These are phyloP conservation scores for Capra hircus DNA, from an alignment of 2,113 vertebrate species.

Conservation along the genomic window DNA sequence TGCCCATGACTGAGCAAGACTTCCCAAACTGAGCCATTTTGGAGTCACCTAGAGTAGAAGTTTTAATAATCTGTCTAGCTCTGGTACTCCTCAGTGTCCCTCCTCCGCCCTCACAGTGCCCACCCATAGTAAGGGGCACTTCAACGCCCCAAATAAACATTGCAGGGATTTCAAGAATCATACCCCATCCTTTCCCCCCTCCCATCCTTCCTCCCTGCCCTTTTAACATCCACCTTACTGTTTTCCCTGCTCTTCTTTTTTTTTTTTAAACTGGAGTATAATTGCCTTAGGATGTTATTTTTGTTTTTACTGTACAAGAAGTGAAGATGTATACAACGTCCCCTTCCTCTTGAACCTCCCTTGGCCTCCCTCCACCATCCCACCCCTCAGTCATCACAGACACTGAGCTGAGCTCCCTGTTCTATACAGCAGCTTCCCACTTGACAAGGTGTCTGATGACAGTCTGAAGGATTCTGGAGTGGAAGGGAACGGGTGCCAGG, in stretches of 20 bases:
- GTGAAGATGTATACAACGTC: neutral
- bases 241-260: neutral
- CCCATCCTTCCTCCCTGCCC: neutral
- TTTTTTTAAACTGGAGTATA: neutral
- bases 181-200: neutral
- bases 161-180: neutral
- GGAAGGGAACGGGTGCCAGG: neutral
- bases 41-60: neutral
- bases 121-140: fast-evolving
- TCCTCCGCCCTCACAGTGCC: fast-evolving
- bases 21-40: neutral
- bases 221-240: neutral
- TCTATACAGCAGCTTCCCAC: neutral
- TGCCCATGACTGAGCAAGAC: neutral
- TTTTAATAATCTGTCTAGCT: neutral
- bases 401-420: neutral
- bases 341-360: neutral
- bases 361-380: neutral
- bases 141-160: neutral
- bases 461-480: neutral
- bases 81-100: neutral
- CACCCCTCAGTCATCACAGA: neutral
- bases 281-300: neutral
- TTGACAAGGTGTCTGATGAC: neutral
- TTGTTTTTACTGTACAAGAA: neutral